Base-by-base conservation (phyloP, 2,797 vertebrate species). In the Nasua narica region DNA sequence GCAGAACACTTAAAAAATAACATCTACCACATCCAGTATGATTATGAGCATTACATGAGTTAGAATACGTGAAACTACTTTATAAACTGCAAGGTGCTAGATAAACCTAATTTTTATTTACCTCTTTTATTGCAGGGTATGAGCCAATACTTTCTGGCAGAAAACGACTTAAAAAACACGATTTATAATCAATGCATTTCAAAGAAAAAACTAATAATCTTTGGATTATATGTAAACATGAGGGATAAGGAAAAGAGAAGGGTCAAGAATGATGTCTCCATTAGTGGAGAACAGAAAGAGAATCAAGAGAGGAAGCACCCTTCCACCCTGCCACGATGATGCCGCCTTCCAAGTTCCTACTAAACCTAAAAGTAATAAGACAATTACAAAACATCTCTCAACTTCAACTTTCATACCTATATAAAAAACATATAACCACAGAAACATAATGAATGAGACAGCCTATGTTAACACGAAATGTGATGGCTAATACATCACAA, bases 41-140 rank as follows among this genome's bases (percentile, higher is more conserved):
- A 37, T 83, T 83, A 89, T 72, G 70, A 97, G 40, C 10, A 83
- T 62, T 79, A 90, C 15, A 82, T 16, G n/a, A 84, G 40, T 84
- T 56, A 54, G 18, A 94, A 77, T 50, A 88, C 25, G 14, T 94
- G 21, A 72, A 89, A 90, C 48, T 86, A 60, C 54, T 96, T 69
- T 87, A 37, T 85, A 87, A 94, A 91, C 14, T 54, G 7, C 16
- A 81, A 93, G 35, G 9, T 91, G 21, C 54, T 95, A 91, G 9
- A 54, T 54, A 94, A 95, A 50, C 43, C 35, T 83, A 87, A 62
- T 69, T 96, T 90, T 93, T 67, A 93, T 70, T 43, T 72, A 87
- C 15, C 95, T 82, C 56, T 77, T 40, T 87, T 95, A 87, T 37
- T 78, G 23, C 25, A 93, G 52, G 70, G 12, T 78, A 87, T 50